A percentile compares a stretch with the other conserved stretches of the same genome.
phyloP scores from a whole-genome alignment of 2,113 vertebrate genomes.

The Galemys pyrenaicus region DNA sequence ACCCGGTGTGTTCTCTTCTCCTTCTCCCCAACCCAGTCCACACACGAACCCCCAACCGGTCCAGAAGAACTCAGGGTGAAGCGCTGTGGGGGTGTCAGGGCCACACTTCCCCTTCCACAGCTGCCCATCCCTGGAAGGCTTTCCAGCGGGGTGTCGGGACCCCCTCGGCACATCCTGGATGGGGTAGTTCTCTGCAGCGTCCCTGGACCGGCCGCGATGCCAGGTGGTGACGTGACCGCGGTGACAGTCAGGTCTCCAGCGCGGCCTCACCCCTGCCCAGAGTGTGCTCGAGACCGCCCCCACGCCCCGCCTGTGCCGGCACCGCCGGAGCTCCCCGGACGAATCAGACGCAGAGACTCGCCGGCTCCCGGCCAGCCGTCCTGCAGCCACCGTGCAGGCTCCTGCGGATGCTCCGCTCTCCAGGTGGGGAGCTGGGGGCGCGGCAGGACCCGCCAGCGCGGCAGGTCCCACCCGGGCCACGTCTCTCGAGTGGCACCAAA shows the following conservation, averaged over 20 bases:
- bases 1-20: not conserved
- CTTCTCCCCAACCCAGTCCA: not conserved
- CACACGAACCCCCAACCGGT: not conserved
- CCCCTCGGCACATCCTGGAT: accelerated
- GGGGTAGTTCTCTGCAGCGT: not conserved
- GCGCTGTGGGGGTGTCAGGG: not conserved
- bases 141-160: not conserved
- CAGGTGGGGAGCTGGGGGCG: no score
- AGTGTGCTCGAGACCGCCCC: no score
- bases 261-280: no score
- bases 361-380: no score
- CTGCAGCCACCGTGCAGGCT: no score
- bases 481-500: not conserved
- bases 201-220: no score
- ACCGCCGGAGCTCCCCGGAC: no score
- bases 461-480: not conserved
- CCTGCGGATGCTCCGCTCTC: no score
- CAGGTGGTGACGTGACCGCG: no score
- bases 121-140: not conserved
- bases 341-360: no score
- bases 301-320: no score
- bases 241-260: no score
- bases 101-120: accelerated
- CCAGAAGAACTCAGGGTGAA: not conserved
- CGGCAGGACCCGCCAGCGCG: not conserved